phyloP scores from a whole-genome alignment of 2,797 vertebrate genomes.

The Natrix natrix region DNA sequence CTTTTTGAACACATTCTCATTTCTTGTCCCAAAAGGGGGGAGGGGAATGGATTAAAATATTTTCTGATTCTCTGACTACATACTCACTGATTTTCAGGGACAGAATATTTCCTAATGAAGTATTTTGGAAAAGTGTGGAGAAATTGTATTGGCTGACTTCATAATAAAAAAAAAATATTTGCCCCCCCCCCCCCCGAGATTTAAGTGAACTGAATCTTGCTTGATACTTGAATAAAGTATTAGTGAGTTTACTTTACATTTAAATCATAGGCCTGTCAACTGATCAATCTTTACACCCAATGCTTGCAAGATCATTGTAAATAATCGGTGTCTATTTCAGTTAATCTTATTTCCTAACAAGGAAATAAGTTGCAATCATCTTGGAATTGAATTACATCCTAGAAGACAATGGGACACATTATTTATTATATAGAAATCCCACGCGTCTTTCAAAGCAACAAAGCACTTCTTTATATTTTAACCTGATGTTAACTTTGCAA shows the following conservation, averaged over 20 bases:
- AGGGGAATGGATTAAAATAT: neutral
- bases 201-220: rapidly evolving
- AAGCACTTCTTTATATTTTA: neutral
- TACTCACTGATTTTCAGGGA: neutral
- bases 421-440: neutral
- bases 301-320: neutral
- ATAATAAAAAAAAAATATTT: neutral
- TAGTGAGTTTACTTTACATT: neutral
- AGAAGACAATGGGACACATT: neutral
- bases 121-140: neutral
- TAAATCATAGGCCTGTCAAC: neutral
- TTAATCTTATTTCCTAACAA: neutral
- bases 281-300: neutral
- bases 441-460: neutral
- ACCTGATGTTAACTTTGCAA: neutral
- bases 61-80: neutral
- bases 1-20: neutral
- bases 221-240: rapidly evolving
- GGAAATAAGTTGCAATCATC: neutral
- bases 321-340: neutral
- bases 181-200: neutral
- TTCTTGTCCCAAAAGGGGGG: neutral
- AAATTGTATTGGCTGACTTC: neutral
- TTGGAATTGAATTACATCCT: neutral
- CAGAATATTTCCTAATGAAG: neutral